Conservation (phyloP, 2,888 invertebrate genomes). For the Eupithecia tripunctaria region DNA sequence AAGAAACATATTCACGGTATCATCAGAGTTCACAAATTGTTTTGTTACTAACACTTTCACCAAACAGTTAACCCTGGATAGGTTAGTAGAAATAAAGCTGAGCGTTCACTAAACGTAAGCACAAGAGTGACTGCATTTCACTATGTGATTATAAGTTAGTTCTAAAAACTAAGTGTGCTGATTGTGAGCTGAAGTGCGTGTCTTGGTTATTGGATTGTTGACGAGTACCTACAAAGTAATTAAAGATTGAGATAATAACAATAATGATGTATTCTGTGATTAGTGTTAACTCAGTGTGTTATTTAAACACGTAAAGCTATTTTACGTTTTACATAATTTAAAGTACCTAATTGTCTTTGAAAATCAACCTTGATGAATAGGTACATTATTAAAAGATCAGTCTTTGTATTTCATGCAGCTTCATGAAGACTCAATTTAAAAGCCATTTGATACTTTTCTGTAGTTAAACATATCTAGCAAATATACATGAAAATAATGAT, state of each 20-base stretch:
- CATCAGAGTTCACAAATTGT: not conserved
- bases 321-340: not conserved
- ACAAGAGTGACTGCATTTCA: not conserved
- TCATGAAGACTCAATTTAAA: not conserved
- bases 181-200: no score
- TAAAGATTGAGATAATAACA: not conserved
- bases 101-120: not conserved
- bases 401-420: not conserved
- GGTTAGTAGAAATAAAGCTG: not conserved
- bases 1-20: slow-evolving; percentile 1
- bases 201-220: not conserved
- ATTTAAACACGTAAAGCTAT: not conserved
- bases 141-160: not conserved
- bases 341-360: not conserved
- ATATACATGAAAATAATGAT: not conserved
- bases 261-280: not conserved
- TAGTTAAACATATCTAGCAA: not conserved
- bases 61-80: not conserved
- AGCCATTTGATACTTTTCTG: not conserved
- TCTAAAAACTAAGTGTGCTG: not conserved
- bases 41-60: slow-evolving; percentile 17
- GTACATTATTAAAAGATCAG: not conserved
- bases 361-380: not conserved
- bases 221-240: not conserved
- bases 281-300: not conserved